Conservation (phyloP, 1,140 invertebrate genomes). For the Hormaphis cornu region DNA sequence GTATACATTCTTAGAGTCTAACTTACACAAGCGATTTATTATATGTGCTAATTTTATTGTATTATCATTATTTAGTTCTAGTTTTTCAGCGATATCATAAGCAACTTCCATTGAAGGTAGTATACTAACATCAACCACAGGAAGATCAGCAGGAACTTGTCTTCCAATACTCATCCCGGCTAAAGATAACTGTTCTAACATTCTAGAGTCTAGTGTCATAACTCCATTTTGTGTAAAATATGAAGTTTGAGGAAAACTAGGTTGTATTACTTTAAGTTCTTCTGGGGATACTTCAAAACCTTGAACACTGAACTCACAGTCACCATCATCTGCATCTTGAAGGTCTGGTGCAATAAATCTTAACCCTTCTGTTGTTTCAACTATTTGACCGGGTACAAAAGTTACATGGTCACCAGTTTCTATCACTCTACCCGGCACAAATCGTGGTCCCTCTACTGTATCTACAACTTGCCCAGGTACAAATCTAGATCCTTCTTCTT, state of each 20-base stretch:
- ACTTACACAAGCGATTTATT: slow-evolving; percentile 21
- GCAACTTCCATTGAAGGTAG: slow-evolving; percentile 43
- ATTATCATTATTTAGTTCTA: slow-evolving; percentile 40
- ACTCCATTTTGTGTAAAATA: slow-evolving; percentile 48
- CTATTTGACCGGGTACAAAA: slow-evolving; percentile 60
- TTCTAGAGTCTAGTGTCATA: slow-evolving; percentile 55
- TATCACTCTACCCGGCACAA: slow-evolving; percentile 61
- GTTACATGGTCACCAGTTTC: slow-evolving; percentile 57
- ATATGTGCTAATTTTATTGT: slow-evolving; percentile 25
- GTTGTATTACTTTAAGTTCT: slow-evolving; percentile 54
- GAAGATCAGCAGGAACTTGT: slow-evolving; percentile 52
- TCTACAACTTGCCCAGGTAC: slow-evolving; percentile 65
- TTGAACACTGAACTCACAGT: slow-evolving; percentile 59
- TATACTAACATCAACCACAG: slow-evolving; percentile 49
- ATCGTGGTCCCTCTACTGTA: slow-evolving; percentile 58
- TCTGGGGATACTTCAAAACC: slow-evolving; percentile 63
- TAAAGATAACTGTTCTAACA: slow-evolving; percentile 57
- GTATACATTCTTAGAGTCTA: slow-evolving; percentile 3
- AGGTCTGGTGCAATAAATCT: slow-evolving; percentile 62
- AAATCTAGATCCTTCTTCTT: slow-evolving; percentile 58
- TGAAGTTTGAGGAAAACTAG: slow-evolving; percentile 41
- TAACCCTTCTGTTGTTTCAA: slow-evolving; percentile 59
- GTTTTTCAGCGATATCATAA: slow-evolving; percentile 42
- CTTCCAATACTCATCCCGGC: slow-evolving; percentile 60
- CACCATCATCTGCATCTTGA: slow-evolving; percentile 52